Base-by-base conservation (phyloP, 2,888 invertebrate genomes). In the Stenodema calcarata region DNA sequence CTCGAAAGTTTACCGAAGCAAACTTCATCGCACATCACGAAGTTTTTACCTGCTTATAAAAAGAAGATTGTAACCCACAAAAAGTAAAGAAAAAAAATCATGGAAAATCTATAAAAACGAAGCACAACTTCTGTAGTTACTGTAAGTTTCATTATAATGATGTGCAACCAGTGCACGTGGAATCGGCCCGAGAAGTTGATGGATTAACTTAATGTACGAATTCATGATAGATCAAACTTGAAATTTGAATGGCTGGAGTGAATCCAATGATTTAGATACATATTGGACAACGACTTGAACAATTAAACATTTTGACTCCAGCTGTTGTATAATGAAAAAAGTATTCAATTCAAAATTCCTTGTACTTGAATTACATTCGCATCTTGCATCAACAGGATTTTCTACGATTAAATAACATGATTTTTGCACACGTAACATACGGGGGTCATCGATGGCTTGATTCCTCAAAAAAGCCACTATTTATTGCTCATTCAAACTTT, bases 1-100 rank as follows among this genome's bases (percentile, higher is more conserved):
- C 12, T 23, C 54, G 23, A 18, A 75, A n/a, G 1, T 41, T 62
- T 62, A 27, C 62, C 23, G 23, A 23, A 78, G 18, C 7, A 42
- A 42, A 78, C 78, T 42, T 69, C 82, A 35, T 82, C 82, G 69
- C 80, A 28, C 62, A 69, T 47, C 69, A 47, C 41, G 23, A 18
- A 82, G 69, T 30, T 4, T 28, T n/a, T 62, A 42, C 30, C 82
- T 28, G 47, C 27, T 82, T 42, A 41, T 41, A 35, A 42, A 16
- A 42, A 41, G 18, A 27, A 23, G n/a, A 42, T 82, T 35, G 30
- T 62, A 41, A 27, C n/a, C 62, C 62, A 35, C 69, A 18, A 18
- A 35, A 41, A 62, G 35, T 9, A 62, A 18, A 82, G 27, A 54
- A n/a, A 9, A 47, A 35, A 62, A 82, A 82, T 28, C 18, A 27